Evolutionary conservation across 2,797 vertebrate genomes (phyloP).

Genomic region (Xyrichtys novacula): DNA sequence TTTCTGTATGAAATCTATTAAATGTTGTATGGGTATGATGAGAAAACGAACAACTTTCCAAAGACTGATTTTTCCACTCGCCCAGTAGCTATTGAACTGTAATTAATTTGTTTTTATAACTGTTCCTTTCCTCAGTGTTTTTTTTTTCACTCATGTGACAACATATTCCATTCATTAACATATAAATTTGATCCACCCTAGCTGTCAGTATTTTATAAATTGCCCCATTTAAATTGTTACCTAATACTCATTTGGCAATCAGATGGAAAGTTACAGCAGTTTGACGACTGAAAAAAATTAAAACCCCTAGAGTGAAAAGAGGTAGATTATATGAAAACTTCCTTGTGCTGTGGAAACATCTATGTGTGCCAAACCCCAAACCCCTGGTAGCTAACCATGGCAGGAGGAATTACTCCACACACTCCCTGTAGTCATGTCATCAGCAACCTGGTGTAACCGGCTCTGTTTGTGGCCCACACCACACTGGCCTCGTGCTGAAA

Average conservation of each 20-base stretch:
- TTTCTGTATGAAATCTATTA: too few relatives aligned
- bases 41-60: background rate
- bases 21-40: background rate
- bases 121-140: background rate
- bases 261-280: slow-evolving; percentile 23
- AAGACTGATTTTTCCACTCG: background rate
- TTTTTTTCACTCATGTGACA: slow-evolving; percentile 3
- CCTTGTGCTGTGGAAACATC: slow-evolving; percentile 59
- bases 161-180: slow-evolving; percentile 24
- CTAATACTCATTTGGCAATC: slow-evolving; percentile 34
- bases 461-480: slow-evolving; percentile 64
- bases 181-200: slow-evolving; percentile 3
- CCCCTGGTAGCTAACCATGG: slow-evolving; percentile 71
- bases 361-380: slow-evolving; percentile 76
- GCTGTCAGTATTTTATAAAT: slow-evolving; percentile 18
- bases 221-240: slow-evolving; percentile 10
- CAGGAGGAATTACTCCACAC: slow-evolving; percentile 70
- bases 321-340: slow-evolving; percentile 60
- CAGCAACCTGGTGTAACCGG: slow-evolving; percentile 61
- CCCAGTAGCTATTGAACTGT: background rate
- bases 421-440: slow-evolving; percentile 70
- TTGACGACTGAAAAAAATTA: slow-evolving; percentile 14
- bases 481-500: slow-evolving; percentile 81
- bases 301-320: slow-evolving; percentile 31
- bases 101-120: background rate